These are phyloP conservation scores for Coecobrya sp. DNA, from an alignment of 2,888 invertebrate species.

Conservation along the genomic window DNA sequence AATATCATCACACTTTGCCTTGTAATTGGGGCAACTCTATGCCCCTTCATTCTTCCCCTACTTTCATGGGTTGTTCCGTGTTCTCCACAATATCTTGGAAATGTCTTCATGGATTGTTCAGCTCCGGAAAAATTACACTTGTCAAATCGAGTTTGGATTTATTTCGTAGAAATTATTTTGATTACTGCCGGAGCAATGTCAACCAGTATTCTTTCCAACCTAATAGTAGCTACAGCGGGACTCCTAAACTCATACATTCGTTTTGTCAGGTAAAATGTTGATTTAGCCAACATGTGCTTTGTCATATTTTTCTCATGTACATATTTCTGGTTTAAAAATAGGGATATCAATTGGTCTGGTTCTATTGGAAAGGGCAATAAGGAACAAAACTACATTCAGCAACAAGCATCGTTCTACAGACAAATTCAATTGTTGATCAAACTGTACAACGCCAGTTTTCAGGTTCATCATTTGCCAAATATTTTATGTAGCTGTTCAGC, in stretches of 20 bases:
- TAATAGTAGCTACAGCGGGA: slow-evolving; percentile 2
- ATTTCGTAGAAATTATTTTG: neutral
- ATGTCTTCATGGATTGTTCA: slow-evolving; percentile 15
- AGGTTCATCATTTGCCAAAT: slow-evolving; percentile 40
- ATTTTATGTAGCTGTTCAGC: slow-evolving; percentile 12
- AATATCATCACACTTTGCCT: neutral
- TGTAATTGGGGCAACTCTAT: slow-evolving; percentile 2
- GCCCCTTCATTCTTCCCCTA: slow-evolving; percentile 1
- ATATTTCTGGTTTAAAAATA: neutral
- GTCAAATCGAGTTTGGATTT: neutral
- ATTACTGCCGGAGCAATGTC: slow-evolving; percentile 31
- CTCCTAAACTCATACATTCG: slow-evolving; percentile 7
- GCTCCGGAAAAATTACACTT: neutral
- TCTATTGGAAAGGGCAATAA: neutral
- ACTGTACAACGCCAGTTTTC: slow-evolving; percentile 6
- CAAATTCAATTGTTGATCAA: slow-evolving; percentile 15
- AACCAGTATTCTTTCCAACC: slow-evolving; percentile 27
- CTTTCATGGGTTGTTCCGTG: slow-evolving; percentile 26
- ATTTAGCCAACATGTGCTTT: neutral
- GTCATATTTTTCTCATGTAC: neutral
- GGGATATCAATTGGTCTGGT: neutral
- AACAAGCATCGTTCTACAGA: slow-evolving; percentile 6
- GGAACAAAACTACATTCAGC: neutral
- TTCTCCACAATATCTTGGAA: slow-evolving; percentile 24
- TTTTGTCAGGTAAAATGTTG: neutral